A percentile compares a stretch with the other conserved stretches of the same genome.
Conservation (phyloP, 2,113 vertebrate species). For the Fregetta grallaria region DNA sequence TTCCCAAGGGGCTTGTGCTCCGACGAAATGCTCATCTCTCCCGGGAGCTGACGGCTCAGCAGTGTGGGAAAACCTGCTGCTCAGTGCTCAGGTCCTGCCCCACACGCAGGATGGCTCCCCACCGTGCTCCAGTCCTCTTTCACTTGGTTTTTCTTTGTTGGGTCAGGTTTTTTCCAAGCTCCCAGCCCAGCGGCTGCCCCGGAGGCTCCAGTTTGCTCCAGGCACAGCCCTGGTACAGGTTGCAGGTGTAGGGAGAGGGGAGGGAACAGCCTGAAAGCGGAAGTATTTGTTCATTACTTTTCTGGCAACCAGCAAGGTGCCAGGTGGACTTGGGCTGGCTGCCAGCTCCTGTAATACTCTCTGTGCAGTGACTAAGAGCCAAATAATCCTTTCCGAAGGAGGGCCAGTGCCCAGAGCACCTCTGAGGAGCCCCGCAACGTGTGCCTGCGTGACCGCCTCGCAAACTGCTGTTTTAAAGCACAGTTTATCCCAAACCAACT, state of each 20-base stretch:
- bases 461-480: neutral
- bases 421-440: accelerated
- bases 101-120: accelerated
- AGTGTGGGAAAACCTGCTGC: neutral
- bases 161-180: neutral
- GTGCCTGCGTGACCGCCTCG: neutral
- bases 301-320: neutral
- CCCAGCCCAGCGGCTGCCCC: neutral
- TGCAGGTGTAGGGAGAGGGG: neutral
- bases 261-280: constrained; percentile 5
- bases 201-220: neutral
- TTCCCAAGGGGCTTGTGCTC: constrained; percentile 50
- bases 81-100: neutral
- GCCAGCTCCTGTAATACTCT: neutral
- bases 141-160: accelerated
- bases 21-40: constrained; percentile 49
- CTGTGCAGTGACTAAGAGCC: neutral
- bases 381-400: neutral
- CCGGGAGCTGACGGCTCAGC: neutral
- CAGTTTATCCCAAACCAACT: neutral
- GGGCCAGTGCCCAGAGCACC: neutral
- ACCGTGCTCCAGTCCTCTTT: neutral
- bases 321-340: neutral
- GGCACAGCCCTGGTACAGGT: neutral
- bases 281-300: constrained; percentile 23